Conservation (phyloP, 2,888 invertebrate species). For the Lissonota sp. region DNA sequence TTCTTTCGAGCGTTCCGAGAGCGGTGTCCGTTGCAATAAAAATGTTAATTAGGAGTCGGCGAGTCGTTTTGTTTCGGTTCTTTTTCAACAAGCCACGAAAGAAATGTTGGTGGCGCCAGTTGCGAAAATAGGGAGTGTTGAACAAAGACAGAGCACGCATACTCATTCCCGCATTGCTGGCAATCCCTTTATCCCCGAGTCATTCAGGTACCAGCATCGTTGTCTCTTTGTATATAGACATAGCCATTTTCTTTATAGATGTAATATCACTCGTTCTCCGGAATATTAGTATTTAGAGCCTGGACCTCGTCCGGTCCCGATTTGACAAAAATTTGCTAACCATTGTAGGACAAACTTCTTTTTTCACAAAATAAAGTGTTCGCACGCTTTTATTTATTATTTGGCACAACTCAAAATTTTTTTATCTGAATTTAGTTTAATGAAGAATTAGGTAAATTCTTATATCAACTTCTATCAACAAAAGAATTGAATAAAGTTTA, state of each 20-base stretch:
- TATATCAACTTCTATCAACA: too few relatives aligned
- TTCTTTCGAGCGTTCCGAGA: constrained; percentile 41
- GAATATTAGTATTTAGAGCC: too few relatives aligned
- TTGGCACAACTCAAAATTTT: too few relatives aligned
- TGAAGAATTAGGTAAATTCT: too few relatives aligned
- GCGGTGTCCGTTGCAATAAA: constrained; percentile 55
- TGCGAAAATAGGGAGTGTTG: not conserved
- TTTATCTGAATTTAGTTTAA: too few relatives aligned
- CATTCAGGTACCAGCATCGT: constrained; percentile 57
- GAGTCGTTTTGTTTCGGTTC: constrained; percentile 14
- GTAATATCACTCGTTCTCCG: not conserved
- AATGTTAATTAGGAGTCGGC: constrained; percentile 60
- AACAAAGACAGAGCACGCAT: not conserved
- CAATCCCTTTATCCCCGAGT: constrained; percentile 59
- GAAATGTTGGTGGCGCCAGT: constrained; percentile 29
- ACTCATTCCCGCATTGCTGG: constrained; percentile 35
- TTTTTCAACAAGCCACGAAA: constrained; percentile 24
- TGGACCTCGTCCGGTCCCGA: too few relatives aligned
- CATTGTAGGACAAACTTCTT: too few relatives aligned
- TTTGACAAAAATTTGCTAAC: too few relatives aligned
- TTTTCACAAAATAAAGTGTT: too few relatives aligned
- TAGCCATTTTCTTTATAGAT: not conserved
- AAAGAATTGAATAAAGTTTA: too few relatives aligned
- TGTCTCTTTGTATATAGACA: constrained; percentile 1
- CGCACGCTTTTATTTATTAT: too few relatives aligned